Evolutionary conservation across 1,140 invertebrate genomes (phyloP).

Genomic region (Nephila pilipes): DNA sequence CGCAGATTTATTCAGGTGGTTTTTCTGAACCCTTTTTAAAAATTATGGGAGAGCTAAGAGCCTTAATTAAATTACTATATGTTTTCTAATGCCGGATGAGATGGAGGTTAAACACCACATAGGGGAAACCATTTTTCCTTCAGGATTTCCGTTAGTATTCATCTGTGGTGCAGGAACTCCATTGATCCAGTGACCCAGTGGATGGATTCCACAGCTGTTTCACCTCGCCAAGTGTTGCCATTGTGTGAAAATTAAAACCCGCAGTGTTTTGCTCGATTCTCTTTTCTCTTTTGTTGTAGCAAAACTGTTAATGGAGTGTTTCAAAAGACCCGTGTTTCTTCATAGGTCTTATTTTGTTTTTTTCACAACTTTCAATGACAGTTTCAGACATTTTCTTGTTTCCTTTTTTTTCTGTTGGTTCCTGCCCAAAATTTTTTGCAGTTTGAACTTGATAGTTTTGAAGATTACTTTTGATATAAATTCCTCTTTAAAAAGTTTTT

Average conservation of each 20-base stretch:
- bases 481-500: too few relatives aligned
- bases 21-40: too few relatives aligned
- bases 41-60: background rate
- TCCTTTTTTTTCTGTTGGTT: too few relatives aligned
- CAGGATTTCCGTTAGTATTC: conserved; percentile 3
- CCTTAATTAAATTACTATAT: background rate
- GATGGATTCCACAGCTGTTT: conserved; percentile 19
- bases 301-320: background rate
- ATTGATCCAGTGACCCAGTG: conserved; percentile 35
- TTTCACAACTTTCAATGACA: background rate
- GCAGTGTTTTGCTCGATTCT: background rate
- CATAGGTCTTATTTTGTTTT: background rate
- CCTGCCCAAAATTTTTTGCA: too few relatives aligned
- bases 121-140: conserved; percentile 6
- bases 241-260: conserved; percentile 5
- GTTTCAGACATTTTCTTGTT: too few relatives aligned
- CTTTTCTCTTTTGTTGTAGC: background rate
- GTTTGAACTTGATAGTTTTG: too few relatives aligned
- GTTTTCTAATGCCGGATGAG: background rate
- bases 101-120: background rate
- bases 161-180: background rate
- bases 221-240: background rate
- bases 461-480: too few relatives aligned
- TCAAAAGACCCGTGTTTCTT: background rate
- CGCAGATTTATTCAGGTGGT: too few relatives aligned